phyloP scores from a whole-genome alignment of 2,797 vertebrate species.

The Leptatherina wallacei region DNA sequence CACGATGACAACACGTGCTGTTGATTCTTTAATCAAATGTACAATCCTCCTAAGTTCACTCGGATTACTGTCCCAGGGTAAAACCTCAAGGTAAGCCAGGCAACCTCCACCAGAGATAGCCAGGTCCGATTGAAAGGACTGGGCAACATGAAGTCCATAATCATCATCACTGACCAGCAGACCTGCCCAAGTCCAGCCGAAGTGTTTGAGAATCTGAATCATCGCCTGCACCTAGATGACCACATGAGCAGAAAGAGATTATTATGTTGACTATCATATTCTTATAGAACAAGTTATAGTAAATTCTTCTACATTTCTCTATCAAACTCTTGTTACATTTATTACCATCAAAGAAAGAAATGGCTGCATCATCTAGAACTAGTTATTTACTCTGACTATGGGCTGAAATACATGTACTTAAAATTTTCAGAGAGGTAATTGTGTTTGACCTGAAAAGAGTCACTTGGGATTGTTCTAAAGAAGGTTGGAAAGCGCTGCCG shows the following conservation, averaged over 20 bases:
- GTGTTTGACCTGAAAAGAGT: constrained; percentile 62
- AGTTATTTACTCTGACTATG: background rate
- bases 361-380: background rate
- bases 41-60: constrained; percentile 54
- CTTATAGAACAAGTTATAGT: too few species aligned
- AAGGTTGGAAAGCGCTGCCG: constrained; percentile 51
- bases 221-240: constrained; percentile 60
- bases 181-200: constrained; percentile 78
- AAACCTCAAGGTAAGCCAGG: constrained; percentile 71
- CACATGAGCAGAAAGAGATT: background rate
- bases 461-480: constrained; percentile 74
- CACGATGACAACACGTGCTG: constrained; percentile 63
- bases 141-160: constrained; percentile 75
- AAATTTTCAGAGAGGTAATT: background rate
- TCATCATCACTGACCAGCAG: constrained; percentile 77
- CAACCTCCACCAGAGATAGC: constrained; percentile 52
- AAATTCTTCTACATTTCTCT: background rate
- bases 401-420: background rate
- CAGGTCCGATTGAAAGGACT: constrained; percentile 61
- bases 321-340: background rate
- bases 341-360: background rate
- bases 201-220: constrained; percentile 75
- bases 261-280: background rate
- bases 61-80: constrained; percentile 62
- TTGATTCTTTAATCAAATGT: constrained; percentile 54